Evolutionary conservation across 2,113 vertebrate species (phyloP), one percentile per base, ranked within the genome.

Genomic region (Malurus alboscapulatus): DNA sequence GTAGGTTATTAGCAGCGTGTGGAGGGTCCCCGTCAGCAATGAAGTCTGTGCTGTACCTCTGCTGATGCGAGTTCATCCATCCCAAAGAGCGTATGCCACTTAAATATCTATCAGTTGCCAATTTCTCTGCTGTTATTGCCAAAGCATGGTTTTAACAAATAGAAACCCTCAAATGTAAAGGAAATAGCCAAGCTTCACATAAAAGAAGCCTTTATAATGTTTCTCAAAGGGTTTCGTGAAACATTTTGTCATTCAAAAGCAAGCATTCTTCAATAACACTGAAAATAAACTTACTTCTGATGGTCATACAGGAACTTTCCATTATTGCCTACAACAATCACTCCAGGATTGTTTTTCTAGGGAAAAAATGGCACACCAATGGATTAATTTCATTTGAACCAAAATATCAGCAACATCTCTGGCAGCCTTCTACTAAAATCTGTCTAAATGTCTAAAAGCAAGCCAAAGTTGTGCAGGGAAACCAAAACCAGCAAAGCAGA

Each of bases 291-390:
- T 99, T 98, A 99, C 99, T 99, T 99, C 92, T 99, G 98, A 95
- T 99, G 99, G 93, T 99, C 99, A 91, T 99, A 99, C 93, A 98
- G 94, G 92, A 99, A 98, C 66, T 98, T 97, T 53, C 99, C 99
- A 88, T 99, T 99, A 97, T 99, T 99, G 94, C 99, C 99, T 87
- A 99, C 97, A 67, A 99, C 68, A 32, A 99, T 25, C 83, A 99
- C 96, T 50, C 97, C 98, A 16, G 99, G 99, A 96, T 99, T 99
- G 96, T 99, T 99, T 98, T 99, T 99, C 99, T 99, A 94, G 68
- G 97, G 96, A 82, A 58, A 96, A 96, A 81, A 68, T 3, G 77
- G 77, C 26, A 55, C 68, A 81, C 14, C 84, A 57, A 84, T 5
- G 3, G 15, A 67, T 78, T 3, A 32, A 30, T 48, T 78, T 44